Percentiles rank a stretch among this genome's conserved stretches.
phyloP scores from a whole-genome alignment of 2,797 vertebrate species.

The Rhynchonycteris naso region DNA sequence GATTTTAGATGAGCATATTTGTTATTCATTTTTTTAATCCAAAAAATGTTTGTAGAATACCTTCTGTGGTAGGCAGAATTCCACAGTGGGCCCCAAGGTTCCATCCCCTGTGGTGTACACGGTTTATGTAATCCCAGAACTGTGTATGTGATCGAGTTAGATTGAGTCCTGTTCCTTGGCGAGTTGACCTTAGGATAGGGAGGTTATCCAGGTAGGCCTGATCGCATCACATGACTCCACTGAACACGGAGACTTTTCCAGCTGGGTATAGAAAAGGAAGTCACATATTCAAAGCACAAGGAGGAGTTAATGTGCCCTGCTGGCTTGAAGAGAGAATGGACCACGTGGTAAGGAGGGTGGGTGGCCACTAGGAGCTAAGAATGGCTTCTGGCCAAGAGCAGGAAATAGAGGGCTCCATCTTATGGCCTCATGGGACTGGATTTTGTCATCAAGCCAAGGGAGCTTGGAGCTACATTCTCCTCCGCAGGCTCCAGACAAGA shows the following conservation, averaged over 20 bases:
- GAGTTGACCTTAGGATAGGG: neutral
- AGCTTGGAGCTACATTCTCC: neutral
- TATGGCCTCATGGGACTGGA: neutral
- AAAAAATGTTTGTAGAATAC: neutral
- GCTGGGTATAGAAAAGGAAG: neutral
- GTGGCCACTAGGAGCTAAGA: neutral
- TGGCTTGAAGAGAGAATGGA: neutral
- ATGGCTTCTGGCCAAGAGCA: neutral
- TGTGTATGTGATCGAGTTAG: neutral
- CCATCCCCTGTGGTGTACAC: neutral
- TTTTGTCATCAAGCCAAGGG: neutral
- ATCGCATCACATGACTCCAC: neutral
- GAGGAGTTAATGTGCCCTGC: neutral
- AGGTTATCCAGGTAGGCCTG: neutral
- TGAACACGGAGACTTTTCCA: constrained; percentile 35
- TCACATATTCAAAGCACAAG: constrained; percentile 11
- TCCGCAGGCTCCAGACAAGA: neutral
- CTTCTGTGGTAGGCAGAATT: constrained; percentile 17
- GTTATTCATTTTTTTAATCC: neutral
- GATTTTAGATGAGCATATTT: neutral
- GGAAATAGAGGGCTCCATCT: neutral
- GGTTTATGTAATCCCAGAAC: neutral
- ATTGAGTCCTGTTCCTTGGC: neutral
- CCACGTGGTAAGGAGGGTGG: neutral
- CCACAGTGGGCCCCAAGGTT: neutral